Evolutionary conservation across 2,888 invertebrate species (phyloP).

Genomic region (Opisthograptis luteolata): DNA sequence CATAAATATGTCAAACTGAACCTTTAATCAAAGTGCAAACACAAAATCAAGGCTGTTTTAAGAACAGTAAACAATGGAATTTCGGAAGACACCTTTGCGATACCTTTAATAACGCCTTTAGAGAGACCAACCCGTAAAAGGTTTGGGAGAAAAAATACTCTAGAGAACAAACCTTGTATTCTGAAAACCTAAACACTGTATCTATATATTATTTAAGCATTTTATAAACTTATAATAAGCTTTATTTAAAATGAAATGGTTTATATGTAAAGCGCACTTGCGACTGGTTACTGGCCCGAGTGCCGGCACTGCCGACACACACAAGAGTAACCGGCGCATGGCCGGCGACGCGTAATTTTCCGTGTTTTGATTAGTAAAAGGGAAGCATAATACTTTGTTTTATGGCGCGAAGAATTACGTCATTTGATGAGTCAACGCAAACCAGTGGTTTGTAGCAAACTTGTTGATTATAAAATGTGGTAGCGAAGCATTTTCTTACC

Average conservation of each 20-base stretch:
- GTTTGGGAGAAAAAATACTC: not conserved
- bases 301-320: not conserved
- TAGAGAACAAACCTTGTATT: slow-evolving; percentile 4
- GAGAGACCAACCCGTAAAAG: too few species aligned
- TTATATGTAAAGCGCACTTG: not conserved
- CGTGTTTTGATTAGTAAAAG: slow-evolving; percentile 19
- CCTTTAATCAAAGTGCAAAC: slow-evolving; percentile 69
- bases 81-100: too few species aligned
- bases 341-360: slow-evolving; percentile 31
- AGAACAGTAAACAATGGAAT: slow-evolving; percentile 16
- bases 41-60: slow-evolving; percentile 58
- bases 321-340: slow-evolving; percentile 16
- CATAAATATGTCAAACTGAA: slow-evolving; percentile 57
- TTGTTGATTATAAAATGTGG: too few species aligned
- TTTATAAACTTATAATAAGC: too few species aligned
- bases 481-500: slow-evolving; percentile 48
- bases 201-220: too few species aligned
- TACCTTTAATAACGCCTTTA: too few species aligned
- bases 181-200: not conserved
- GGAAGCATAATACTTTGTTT: slow-evolving; percentile 10
- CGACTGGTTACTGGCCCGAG: not conserved
- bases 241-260: too few species aligned
- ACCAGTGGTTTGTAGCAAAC: not conserved
- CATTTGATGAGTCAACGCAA: slow-evolving; percentile 19
- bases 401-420: slow-evolving; percentile 21